Base-by-base conservation (phyloP, 2,113 vertebrate species). In the Eleginops maclovinus region DNA sequence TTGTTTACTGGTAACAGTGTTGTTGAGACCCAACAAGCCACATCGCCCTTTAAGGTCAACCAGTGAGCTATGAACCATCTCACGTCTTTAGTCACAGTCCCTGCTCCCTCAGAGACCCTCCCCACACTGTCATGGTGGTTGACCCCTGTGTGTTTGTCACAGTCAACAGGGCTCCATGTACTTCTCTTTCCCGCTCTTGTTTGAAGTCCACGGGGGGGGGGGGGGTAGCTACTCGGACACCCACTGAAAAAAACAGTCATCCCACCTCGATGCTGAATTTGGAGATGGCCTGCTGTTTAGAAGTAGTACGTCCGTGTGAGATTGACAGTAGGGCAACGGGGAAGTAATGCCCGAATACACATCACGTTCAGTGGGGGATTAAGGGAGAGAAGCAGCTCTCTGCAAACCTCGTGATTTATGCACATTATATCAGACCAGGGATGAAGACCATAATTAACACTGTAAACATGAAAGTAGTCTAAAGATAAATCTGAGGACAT, bases 261-360 rank as follows among this genome's bases (percentile, higher is more conserved):
- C 81, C 82, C 93, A 92, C 91, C 88, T 85, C 70, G 1, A 19
- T 89, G 93, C 78, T 84, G 85, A 93, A 94, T 93, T 82, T 94
- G 75, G 90, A 91, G 87, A 77, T 21, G 31, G 66, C 24, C 36
- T 87, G 91, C 87, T 87, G 91, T 89, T 92, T 89, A 74, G 80
- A 86, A 77, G 67, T 91, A 51, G 61, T 51, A 66, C 3, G 49
- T 46, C 21, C 17, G 80, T 92, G 91, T 79, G 85, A 92, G 81
- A 71, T 63, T 56, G 82, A 74, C 77, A 53, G 83, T 28, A 6
- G 71, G 41, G 24, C 63, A 73, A 64, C 1, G 12, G 73, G n/a
- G 74, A 82, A 77, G 70, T 75, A 69, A 74, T 78, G 46, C 43
- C 69, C 2, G 50, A 71, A 64, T 56, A 74, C 75, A 84, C 79